Base-by-base conservation (phyloP, 2,888 invertebrate genomes). In the Diloba caeruleocephala region DNA sequence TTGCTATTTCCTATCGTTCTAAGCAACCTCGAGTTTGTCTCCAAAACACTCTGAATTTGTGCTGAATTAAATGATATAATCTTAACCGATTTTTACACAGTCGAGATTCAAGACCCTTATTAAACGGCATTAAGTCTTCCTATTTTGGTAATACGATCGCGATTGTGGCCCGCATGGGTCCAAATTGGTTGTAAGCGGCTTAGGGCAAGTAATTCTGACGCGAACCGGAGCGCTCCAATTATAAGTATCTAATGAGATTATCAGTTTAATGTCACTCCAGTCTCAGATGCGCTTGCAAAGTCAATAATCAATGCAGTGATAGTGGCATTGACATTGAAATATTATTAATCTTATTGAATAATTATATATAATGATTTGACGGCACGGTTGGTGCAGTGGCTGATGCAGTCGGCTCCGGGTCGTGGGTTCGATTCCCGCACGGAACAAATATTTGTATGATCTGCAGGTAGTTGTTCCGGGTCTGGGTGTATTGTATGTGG, bases 171-270 rank as follows among this genome's bases (percentile, higher is more conserved):
- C 65, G 46, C 42, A 42, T 55, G 57, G 48, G 60, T 48, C 53
- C 64, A 78, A 78, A 79, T 75, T 74, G 78, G 61, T 62, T 53
- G 61, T 79, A 81, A 81, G 78, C 73, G 45, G 76, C 76, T 81
- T 78, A 78, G 45, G 70, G 69, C 71, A 70, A 71, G 71, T 76
- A 79, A 80, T 75, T 69, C 74, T 64, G 60, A 49, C 52, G 59
- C 48, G 59, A 63, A 66, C 63, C 61, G 32, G 56, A 23, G 56
- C 31, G 59, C 38, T 52, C 72, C 75, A 74, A 78, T 78, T 72
- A 76, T 68, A 62, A 42, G 49, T 73, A n/a, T n/a, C n/a, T n/a
- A 74, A 80, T 69, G 74, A 63, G 76, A 80, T 80, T 76, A 78
- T 55, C 61, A 62, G 73, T 74, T 76, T 71, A 74, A 60, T 65